Conservation (phyloP, 2,888 invertebrate species). For the Melanargia galathea region DNA sequence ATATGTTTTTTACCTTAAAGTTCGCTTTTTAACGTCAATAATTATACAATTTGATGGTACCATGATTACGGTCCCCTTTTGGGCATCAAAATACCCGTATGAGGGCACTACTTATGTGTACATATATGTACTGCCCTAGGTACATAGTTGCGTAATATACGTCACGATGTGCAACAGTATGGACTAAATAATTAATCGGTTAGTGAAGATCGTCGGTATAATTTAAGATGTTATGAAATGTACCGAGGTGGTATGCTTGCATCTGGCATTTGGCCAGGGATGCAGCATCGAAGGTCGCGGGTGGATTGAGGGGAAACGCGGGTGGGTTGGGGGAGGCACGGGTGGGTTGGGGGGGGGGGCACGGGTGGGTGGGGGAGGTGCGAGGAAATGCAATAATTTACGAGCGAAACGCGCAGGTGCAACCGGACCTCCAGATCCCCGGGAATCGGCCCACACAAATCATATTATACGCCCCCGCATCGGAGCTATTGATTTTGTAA, state of each 20-base stretch:
- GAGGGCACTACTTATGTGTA: not conserved
- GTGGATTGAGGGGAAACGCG: constrained; percentile 41
- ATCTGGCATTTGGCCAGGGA: constrained; percentile 69
- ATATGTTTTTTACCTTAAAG: too few relatives aligned
- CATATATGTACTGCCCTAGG: not conserved
- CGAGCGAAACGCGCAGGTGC: constrained; percentile 70
- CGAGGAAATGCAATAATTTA: constrained; percentile 57
- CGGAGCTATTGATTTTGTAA: constrained; percentile 29
- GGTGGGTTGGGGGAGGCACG: too few relatives aligned
- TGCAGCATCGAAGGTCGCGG: constrained; percentile 70
- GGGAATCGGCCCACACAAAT: constrained; percentile 32
- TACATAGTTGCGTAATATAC: not conserved
- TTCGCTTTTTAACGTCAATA: too few relatives aligned
- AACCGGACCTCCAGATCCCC: constrained; percentile 53
- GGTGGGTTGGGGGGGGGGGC: too few relatives aligned
- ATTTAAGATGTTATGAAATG: constrained; percentile 45
- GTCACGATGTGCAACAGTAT: not conserved
- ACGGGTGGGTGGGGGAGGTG: constrained; percentile 42
- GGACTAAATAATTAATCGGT: not conserved
- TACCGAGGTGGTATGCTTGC: constrained; percentile 48
- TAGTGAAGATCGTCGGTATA: constrained; percentile 41
- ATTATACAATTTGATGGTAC: not conserved
- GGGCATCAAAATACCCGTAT: not conserved
- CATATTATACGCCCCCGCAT: constrained; percentile 32
- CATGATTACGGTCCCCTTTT: not conserved